Base-by-base conservation (phyloP, 2,888 invertebrate genomes). In the Xestobium rufovillosum region DNA sequence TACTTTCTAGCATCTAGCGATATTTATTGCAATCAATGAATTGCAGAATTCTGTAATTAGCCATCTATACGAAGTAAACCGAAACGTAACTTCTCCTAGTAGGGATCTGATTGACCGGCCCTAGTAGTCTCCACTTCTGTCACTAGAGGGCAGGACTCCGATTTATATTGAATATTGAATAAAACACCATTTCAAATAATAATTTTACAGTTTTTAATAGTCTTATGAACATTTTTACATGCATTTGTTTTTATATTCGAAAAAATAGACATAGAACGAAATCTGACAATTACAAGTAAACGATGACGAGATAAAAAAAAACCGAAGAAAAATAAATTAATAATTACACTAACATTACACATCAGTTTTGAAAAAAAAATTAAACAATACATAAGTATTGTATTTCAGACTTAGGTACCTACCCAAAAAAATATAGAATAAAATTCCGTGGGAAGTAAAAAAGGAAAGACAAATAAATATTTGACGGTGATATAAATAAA, bases 151-250 rank as follows among this genome's bases (percentile, higher is more conserved):
- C n/a, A n/a, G n/a, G n/a, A n/a, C n/a, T n/a, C n/a, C n/a, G n/a
- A n/a, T n/a, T n/a, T n/a, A n/a, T n/a, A n/a, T n/a, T n/a, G n/a
- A n/a, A n/a, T 8, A 19, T 19, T 19, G n/a, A 19, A 19, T 6
- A 19, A 19, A 6, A 19, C 23, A 19, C 6, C n/a, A 8, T 19
- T 8, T 19, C n/a, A 19, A 19, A 19, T 19, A 31, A 38, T 35
- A 44, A 42, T 43, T 39, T 42, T 37, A 41, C 34, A 23, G 13
- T 39, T 49, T 55, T 53, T 55, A 52, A 58, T 61, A 57, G 51
- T 59, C 56, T 57, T 61, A 62, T 63, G 59, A 61, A 62, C 63
- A 63, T 61, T 61, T 63, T 63, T 63, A 63, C 63, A 63, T 61
- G 59, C 60, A 60, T 53, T 51, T n/a, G n/a, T n/a, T n/a, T n/a